Evolutionary conservation across 2,113 vertebrate genomes (phyloP).

Genomic region (Gymnocephalus cernua): DNA sequence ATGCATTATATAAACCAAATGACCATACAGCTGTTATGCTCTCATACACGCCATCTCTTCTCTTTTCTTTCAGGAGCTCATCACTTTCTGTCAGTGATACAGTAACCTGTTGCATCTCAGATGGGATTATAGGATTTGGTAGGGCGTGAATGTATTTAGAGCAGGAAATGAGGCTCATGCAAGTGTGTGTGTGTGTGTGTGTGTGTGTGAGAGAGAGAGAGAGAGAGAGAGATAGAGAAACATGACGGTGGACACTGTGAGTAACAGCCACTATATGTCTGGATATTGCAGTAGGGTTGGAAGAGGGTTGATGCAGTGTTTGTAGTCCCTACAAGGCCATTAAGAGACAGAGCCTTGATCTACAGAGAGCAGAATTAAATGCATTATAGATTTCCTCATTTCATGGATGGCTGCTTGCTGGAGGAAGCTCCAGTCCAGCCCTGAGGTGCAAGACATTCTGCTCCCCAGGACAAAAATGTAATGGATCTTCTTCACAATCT

Average conservation of each 20-base stretch:
- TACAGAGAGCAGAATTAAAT: conserved; percentile 77
- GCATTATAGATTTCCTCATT: conserved; percentile 84
- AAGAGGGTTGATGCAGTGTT: conserved; percentile 53
- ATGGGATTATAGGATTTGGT: conserved; percentile 45
- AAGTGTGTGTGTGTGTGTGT: background rate
- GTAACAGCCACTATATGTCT: conserved; percentile 40
- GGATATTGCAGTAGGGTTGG: conserved; percentile 30
- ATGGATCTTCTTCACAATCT: conserved; percentile 27
- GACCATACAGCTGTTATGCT: background rate
- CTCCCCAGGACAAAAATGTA: conserved; percentile 32
- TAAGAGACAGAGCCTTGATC: conserved; percentile 62
- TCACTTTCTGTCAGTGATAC: conserved; percentile 25
- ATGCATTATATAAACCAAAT: background rate
- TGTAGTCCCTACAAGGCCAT: conserved; percentile 34
- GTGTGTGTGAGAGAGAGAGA: conserved; percentile 4
- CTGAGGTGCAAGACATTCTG: conserved; percentile 44
- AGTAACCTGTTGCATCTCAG: conserved; percentile 49
- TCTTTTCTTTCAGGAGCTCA: background rate
- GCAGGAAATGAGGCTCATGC: too few relatives aligned
- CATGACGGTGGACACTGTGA: conserved; percentile 24
- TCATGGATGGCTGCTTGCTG: conserved; percentile 79
- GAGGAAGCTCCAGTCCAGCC: conserved; percentile 50
- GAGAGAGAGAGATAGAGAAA: background rate
- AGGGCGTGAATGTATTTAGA: background rate
- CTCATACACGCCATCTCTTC: background rate